These are phyloP conservation scores for Azorinus chamasolen DNA, from an alignment of 2,888 invertebrate genomes.

Conservation along the genomic window DNA sequence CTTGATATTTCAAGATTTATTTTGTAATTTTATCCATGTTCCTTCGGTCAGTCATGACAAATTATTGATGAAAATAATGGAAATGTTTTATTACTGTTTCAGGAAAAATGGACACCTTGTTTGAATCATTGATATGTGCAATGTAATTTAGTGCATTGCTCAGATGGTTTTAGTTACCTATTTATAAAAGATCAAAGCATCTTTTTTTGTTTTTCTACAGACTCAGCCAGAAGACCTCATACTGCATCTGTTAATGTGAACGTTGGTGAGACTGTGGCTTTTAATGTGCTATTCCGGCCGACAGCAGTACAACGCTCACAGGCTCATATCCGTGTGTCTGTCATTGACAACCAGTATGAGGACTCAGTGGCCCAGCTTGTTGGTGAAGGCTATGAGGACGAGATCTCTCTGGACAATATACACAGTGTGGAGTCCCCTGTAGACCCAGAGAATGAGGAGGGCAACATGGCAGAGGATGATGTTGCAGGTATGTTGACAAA, in stretches of 20 bases:
- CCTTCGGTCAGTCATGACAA: no score
- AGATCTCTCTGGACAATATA: slow-evolving; percentile 87
- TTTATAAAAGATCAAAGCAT: no score
- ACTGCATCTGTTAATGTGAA: slow-evolving; percentile 84
- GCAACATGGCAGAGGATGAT: slow-evolving; percentile 85
- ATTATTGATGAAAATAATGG: no score
- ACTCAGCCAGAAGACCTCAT: slow-evolving; percentile 77
- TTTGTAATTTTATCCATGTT: no score
- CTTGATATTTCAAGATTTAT: no score
- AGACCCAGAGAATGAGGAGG: slow-evolving; percentile 82
- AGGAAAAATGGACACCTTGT: no score
- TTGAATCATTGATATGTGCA: no score
- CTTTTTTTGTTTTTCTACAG: no score
- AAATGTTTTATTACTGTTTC: no score
- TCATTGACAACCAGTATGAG: slow-evolving; percentile 89
- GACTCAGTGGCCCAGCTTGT: slow-evolving; percentile 87
- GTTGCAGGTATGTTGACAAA: slow-evolving; percentile 75
- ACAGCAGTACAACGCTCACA: slow-evolving; percentile 80
- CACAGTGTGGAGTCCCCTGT: slow-evolving; percentile 69
- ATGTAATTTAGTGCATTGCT: no score
- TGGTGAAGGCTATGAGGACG: slow-evolving; percentile 87
- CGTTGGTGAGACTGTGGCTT: slow-evolving; percentile 82
- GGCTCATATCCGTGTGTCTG: slow-evolving; percentile 87
- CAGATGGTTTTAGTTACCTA: no score
- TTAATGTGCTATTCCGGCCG: slow-evolving; percentile 82